Base-by-base conservation (phyloP, 2,888 invertebrate genomes). In the Lucinisca nassula region DNA sequence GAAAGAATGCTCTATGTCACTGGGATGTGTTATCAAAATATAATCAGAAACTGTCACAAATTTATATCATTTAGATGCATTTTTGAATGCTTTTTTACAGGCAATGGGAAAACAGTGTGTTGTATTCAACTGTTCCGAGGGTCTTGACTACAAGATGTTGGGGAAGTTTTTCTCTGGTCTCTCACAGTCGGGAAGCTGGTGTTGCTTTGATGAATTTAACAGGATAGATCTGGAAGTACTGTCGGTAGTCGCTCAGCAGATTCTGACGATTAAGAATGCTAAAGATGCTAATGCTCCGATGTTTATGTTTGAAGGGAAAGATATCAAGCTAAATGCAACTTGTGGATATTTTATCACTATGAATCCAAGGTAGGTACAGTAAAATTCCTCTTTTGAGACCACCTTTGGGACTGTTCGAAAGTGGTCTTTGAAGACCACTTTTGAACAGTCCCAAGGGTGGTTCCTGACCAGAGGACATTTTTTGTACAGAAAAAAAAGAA, bases 141-240 rank as follows among this genome's bases (percentile, higher is more conserved):
- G 96, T 4, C 91, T 96, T 21, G 96, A 96, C 82, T 96, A 95
- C 91, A 96, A 96, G 94, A 96, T 95, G 93, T 89, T 96, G 84
- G 96, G 96, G 38, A 96, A 96, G 93, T 95, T 96, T 84, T 96
- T 96, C 94, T 95, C 96, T 37, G 96, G 96, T 4, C 84, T 96
- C 75, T 94, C 96, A 14, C 96, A 96, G 93, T 96, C 96, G 6
- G 96, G 96, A 24, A 95, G 95, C 86, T 96, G 96, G 96, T 96
- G 95, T 77, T 96, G 96, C 88, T 96, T 96, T 93, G 96, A 96
- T 84, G 96, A 96, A 91, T 96, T 96, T 89, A 96, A 96, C 90
- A 92, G 96, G 27, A 96, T 96, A 70, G 96, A 96, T 83, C 92
- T 96, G 24, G 96, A 96, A 90, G 96, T 96, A 2, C 84, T 96